Evolutionary conservation across 2,888 invertebrate genomes (phyloP), one percentile per base, ranked within the genome.

Genomic region (Trissonchulus latispiculum): DNA sequence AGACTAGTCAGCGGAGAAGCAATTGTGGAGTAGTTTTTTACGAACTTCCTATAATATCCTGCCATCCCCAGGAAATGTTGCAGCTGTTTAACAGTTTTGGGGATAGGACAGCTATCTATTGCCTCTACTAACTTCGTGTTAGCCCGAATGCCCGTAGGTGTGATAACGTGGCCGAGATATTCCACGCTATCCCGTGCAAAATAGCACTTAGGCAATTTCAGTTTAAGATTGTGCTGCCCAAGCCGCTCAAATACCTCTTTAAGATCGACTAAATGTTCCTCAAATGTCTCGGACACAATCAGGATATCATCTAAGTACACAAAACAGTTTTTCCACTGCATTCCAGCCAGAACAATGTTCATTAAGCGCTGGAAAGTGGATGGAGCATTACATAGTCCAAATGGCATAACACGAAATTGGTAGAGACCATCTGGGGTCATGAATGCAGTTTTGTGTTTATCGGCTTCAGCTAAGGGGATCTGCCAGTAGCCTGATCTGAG

Each of bases 11-110:
- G 23, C 2, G 72, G 72, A 2, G 35, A 36, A 2, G 70, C 62
- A 3, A 72, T 35, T 3, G 3, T 36, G 23, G 72, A 29, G 70
- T 71, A 72, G 2, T 28, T 2, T 2, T 15, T 35, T 1, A 72
- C 59, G 31, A 72, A 72, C 29, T 35, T n/a, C n/a, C 68, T 32
- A 33, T 72, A 72, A 36, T 72, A 72, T 2, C 3, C n/a, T 2
- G 61, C 72, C 3, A 72, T 3, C 2, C 72, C 72, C n/a, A 72
- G 35, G 69, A 72, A 72, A 35, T 66, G 28, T 33, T 31, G n/a
- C 2, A 72, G 2, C 3, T 3, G 2, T 31, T 72, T 73, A 15
- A 73, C 18, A 35, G 3, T 73, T 18, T 35, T 35, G 1, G 72
- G 72, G 29, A 1, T 2, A 2, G 62, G 64, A 70, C 3, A 72